Evolutionary conservation across 2,797 vertebrate species (phyloP).

Genomic region (Tarsius wallacei): DNA sequence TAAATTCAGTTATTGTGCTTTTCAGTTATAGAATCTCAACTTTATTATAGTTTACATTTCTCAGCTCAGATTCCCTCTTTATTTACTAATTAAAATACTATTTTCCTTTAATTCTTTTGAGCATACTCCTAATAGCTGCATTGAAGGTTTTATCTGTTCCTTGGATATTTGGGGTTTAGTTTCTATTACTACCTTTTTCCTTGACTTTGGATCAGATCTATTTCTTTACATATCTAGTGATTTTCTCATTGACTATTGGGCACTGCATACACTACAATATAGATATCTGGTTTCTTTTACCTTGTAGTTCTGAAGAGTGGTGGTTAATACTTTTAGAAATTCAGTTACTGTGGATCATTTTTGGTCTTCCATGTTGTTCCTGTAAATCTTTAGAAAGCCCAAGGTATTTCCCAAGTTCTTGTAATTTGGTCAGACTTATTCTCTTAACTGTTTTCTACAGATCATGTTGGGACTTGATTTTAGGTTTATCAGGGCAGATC

Average conservation of each 20-base stretch:
- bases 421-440: background rate
- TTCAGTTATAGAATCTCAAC: conserved; percentile 41
- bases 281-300: background rate
- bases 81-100: conserved; percentile 39
- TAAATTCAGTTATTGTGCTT: conserved; percentile 25
- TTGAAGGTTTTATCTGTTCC: background rate
- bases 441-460: background rate
- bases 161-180: conserved; percentile 30
- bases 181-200: background rate
- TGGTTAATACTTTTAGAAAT: conserved; percentile 25
- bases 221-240: background rate
- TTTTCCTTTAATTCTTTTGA: conserved; percentile 51
- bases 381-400: background rate
- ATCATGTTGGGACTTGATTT: conserved; percentile 6
- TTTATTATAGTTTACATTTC: conserved; percentile 47
- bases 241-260: conserved; percentile 31
- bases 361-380: conserved; percentile 23
- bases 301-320: background rate
- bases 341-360: background rate
- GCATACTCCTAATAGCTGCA: background rate
- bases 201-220: background rate
- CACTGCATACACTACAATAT: background rate
- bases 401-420: background rate
- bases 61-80: background rate
- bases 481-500: background rate